phyloP scores from a whole-genome alignment of 1,140 invertebrate species.

The Grapholita molesta region DNA sequence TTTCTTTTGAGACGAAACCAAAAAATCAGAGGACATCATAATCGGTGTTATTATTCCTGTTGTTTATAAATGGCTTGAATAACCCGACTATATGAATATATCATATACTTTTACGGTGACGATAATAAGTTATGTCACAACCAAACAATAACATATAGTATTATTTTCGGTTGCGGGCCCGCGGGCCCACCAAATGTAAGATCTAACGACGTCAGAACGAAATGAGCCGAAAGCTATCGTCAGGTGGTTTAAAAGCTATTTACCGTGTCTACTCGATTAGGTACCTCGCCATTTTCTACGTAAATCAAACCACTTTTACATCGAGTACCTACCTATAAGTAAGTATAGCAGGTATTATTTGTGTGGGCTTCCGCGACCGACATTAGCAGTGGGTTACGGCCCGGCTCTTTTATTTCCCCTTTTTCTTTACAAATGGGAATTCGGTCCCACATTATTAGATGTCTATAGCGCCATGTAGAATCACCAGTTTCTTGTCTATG shows the following conservation, averaged over 20 bases:
- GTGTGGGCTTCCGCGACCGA: constrained; percentile 23
- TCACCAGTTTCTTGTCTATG: not conserved
- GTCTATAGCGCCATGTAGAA: constrained; percentile 9
- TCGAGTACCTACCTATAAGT: constrained; percentile 21
- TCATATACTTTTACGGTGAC: no score
- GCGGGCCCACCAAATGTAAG: not conserved
- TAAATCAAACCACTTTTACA: constrained; percentile 29
- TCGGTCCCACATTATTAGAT: constrained; percentile 39
- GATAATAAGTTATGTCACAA: no score
- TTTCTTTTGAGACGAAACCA: no score
- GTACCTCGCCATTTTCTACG: constrained; percentile 27
- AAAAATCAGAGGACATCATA: no score
- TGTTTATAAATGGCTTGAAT: no score
- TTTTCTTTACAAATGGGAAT: constrained; percentile 43
- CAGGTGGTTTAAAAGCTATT: constrained; percentile 39
- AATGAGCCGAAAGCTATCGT: constrained; percentile 27
- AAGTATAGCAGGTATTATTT: constrained; percentile 17
- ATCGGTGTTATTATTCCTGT: no score
- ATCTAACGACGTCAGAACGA: constrained; percentile 25
- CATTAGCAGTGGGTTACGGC: constrained; percentile 34
- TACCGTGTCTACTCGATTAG: constrained; percentile 32
- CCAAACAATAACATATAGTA: no score
- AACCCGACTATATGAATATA: no score
- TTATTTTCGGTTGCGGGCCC: no score
- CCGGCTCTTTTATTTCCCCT: constrained; percentile 32